These are phyloP conservation scores for Austrofundulus limnaeus DNA, from an alignment of 2,113 vertebrate species.

Conservation along the genomic window DNA sequence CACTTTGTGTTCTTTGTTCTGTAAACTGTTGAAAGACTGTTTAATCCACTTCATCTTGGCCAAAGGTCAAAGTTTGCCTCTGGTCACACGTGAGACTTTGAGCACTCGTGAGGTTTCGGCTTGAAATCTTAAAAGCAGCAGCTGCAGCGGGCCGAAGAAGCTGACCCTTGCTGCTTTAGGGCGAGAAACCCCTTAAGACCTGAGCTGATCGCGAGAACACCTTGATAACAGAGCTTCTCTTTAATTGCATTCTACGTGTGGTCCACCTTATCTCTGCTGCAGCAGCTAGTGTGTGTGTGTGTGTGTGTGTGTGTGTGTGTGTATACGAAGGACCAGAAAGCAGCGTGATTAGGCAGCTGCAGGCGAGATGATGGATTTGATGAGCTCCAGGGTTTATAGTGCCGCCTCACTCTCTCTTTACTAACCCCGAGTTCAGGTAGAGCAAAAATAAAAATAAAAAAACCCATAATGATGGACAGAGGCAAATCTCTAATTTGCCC, in stretches of 20 bases:
- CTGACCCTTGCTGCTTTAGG: slow-evolving; percentile 55
- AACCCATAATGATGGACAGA: slow-evolving; percentile 56
- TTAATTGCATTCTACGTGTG: slow-evolving; percentile 75
- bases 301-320: slow-evolving; percentile 66
- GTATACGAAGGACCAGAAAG: slow-evolving; percentile 54
- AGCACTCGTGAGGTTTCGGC: slow-evolving; percentile 43
- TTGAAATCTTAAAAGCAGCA: slow-evolving; percentile 41
- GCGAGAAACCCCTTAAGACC: slow-evolving; percentile 69
- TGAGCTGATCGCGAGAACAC: slow-evolving; percentile 61
- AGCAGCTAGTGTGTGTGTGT: slow-evolving; percentile 62
- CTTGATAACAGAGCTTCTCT: slow-evolving; percentile 65
- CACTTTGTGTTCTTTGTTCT: slow-evolving; percentile 4
- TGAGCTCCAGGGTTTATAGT: slow-evolving; percentile 63
- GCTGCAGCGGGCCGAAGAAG: slow-evolving; percentile 41
- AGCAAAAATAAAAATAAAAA: slow-evolving; percentile 34
- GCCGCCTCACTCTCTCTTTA: slow-evolving; percentile 35
- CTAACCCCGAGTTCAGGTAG: slow-evolving; percentile 65
- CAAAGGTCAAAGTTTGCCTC: slow-evolving; percentile 13
- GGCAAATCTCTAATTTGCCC: slow-evolving; percentile 65
- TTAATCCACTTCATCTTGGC: slow-evolving; percentile 21
- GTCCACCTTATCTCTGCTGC: slow-evolving; percentile 76
- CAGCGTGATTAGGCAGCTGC: slow-evolving; percentile 64
- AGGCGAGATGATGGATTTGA: slow-evolving; percentile 73
- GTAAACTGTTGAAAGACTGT: slow-evolving; percentile 14
- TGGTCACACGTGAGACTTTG: slow-evolving; percentile 48